These are phyloP conservation scores for Notoglanidium macrostoma DNA, from an alignment of 2,797 vertebrate species.

Conservation along the genomic window DNA sequence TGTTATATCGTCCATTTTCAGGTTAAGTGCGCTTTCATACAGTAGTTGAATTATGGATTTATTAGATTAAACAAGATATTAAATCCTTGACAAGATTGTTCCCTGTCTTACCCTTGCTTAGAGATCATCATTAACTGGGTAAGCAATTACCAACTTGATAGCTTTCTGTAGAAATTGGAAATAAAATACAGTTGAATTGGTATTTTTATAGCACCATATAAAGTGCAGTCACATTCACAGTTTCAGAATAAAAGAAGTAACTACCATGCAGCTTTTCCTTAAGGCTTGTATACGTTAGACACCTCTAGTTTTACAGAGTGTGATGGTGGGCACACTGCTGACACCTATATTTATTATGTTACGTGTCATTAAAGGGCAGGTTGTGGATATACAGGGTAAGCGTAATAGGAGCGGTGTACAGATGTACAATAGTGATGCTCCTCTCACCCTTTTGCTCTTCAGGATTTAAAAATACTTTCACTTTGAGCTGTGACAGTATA, in stretches of 20 bases:
- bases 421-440: background rate
- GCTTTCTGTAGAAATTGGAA: background rate
- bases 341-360: slow-evolving; percentile 49
- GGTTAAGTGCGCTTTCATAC: background rate
- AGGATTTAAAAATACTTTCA: slow-evolving; percentile 16
- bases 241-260: slow-evolving; percentile 4
- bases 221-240: slow-evolving; percentile 34
- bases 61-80: background rate
- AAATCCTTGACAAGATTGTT: background rate
- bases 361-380: slow-evolving; percentile 35
- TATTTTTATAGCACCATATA: slow-evolving; percentile 25
- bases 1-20: background rate
- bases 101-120: background rate
- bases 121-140: background rate
- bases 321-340: slow-evolving; percentile 9
- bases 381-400: background rate
- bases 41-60: background rate
- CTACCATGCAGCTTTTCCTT: background rate
- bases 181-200: background rate
- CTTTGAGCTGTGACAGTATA: background rate
- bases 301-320: background rate
- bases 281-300: background rate
- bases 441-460: background rate
- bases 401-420: slow-evolving; percentile 1
- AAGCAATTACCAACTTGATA: background rate